These are phyloP conservation scores for Andrena bucephala DNA, from an alignment of 2,888 invertebrate species.

Conservation along the genomic window DNA sequence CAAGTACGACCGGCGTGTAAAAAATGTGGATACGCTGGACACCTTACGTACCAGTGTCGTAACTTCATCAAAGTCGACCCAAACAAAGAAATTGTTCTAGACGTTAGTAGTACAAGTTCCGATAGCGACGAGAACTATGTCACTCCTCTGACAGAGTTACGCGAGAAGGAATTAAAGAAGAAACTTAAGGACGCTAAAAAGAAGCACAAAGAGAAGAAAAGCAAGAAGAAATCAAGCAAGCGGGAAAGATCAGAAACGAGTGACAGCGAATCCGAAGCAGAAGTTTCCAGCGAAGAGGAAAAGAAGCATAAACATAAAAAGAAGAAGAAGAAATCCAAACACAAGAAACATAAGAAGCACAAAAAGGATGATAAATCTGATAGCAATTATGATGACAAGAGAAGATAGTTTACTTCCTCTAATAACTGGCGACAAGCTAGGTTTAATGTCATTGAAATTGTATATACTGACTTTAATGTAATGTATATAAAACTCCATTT, in stretches of 20 bases:
- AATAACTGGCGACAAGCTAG: background rate
- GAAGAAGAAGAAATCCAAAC: slow-evolving; percentile 80
- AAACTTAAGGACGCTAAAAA: slow-evolving; percentile 89
- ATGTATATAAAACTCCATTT: slow-evolving; percentile 1
- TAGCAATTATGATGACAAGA: slow-evolving; percentile 49
- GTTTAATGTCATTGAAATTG: background rate
- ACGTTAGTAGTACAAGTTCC: slow-evolving; percentile 97
- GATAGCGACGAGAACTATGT: slow-evolving; percentile 93
- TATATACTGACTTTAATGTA: slow-evolving; percentile 25
- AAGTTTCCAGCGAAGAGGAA: slow-evolving; percentile 60
- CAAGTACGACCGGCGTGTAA: slow-evolving; percentile 94
- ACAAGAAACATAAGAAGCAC: slow-evolving; percentile 83
- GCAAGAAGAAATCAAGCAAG: slow-evolving; percentile 84
- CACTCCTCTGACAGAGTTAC: slow-evolving; percentile 92
- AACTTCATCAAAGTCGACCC: slow-evolving; percentile 98
- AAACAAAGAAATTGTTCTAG: slow-evolving; percentile 95
- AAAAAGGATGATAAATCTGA: slow-evolving; percentile 76
- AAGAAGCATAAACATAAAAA: slow-evolving; percentile 79
- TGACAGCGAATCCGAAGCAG: slow-evolving; percentile 78
- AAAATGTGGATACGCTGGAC: slow-evolving; percentile 98
- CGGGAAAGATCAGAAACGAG: slow-evolving; percentile 77
- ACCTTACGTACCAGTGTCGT: slow-evolving; percentile 97
- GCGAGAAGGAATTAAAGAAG: slow-evolving; percentile 91
- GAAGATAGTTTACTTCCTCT: slow-evolving; percentile 29
- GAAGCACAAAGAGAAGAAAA: slow-evolving; percentile 87